Conservation (phyloP, 2,888 invertebrate species). For the Epicampocera succincta region DNA sequence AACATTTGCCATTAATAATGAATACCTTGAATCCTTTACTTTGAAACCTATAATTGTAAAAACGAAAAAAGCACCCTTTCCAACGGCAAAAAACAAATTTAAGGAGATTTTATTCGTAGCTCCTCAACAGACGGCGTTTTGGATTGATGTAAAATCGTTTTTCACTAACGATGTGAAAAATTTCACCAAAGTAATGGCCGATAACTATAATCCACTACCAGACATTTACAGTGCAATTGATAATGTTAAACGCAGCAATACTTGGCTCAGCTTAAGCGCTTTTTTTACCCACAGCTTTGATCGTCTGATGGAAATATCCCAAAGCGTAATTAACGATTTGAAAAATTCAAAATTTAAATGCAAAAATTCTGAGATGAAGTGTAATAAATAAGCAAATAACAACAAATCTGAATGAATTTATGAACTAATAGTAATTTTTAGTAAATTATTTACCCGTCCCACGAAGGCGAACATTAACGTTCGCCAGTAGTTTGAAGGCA, state of each 20-base stretch:
- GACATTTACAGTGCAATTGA: conserved; percentile 16
- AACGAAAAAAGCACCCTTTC: not conserved
- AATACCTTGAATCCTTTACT: conserved; percentile 8
- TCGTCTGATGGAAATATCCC: not conserved
- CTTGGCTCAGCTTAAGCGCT: conserved; percentile 24
- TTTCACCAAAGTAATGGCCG: not conserved
- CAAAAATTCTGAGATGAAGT: too few relatives aligned
- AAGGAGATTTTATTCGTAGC: not conserved
- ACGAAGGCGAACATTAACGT: too few relatives aligned
- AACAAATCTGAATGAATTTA: not conserved
- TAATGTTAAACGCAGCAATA: conserved; percentile 23
- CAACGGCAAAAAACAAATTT: not conserved
- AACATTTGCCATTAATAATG: not conserved
- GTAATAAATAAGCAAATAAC: too few relatives aligned
- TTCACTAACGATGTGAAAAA: conserved; percentile 33
- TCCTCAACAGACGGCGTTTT: conserved; percentile 17
- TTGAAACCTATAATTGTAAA: conserved; percentile 18
- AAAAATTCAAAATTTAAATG: not conserved
- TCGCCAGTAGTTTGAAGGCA: too few relatives aligned
- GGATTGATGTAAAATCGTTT: conserved; percentile 38
- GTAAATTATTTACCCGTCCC: too few relatives aligned
- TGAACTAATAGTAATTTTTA: too few relatives aligned
- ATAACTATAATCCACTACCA: conserved; percentile 31
- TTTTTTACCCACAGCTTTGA: conserved; percentile 30
- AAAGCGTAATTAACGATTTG: not conserved